Evolutionary conservation across 1,140 invertebrate genomes (phyloP).

Genomic region (Pseudomyrmex pallidus): DNA sequence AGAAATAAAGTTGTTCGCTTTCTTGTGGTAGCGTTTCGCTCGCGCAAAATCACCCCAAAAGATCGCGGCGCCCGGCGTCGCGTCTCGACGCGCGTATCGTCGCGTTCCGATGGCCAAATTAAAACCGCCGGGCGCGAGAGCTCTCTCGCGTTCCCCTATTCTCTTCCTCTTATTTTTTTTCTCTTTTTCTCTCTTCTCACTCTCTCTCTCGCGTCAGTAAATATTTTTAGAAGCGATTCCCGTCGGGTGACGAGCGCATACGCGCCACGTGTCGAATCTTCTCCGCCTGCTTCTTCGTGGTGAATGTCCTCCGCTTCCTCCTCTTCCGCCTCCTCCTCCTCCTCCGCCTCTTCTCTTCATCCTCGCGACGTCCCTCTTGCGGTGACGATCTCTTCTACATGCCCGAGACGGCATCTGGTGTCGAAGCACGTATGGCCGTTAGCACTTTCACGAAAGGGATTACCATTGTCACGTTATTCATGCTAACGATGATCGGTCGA

Average conservation of each 20-base stretch:
- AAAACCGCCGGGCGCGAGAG: constrained; percentile 38
- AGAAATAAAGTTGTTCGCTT: constrained; percentile 36
- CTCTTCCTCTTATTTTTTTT: constrained; percentile 37
- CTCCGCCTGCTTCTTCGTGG: constrained; percentile 49
- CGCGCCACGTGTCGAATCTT: constrained; percentile 70
- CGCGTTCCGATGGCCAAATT: constrained; percentile 55
- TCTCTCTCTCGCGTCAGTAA: constrained; percentile 24
- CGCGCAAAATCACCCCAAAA: constrained; percentile 26
- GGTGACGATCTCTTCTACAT: constrained; percentile 69
- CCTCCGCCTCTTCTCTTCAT: constrained; percentile 27
- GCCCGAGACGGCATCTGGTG: constrained; percentile 75
- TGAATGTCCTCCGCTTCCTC: constrained; percentile 64
- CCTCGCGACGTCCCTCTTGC: constrained; percentile 56
- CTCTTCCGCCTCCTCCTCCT: constrained; percentile 20
- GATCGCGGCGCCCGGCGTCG: constrained; percentile 19
- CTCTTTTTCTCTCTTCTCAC: background rate
- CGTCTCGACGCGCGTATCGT: constrained; percentile 41
- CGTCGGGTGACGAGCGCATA: constrained; percentile 65
- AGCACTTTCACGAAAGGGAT: constrained; percentile 78
- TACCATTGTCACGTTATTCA: constrained; percentile 84
- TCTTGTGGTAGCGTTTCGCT: background rate
- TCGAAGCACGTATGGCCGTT: constrained; percentile 74
- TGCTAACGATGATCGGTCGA: constrained; percentile 83
- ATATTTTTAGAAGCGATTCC: constrained; percentile 73
- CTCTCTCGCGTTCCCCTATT: constrained; percentile 21